Conservation (phyloP, 2,797 vertebrate species). For the Coreius guichenoti region DNA sequence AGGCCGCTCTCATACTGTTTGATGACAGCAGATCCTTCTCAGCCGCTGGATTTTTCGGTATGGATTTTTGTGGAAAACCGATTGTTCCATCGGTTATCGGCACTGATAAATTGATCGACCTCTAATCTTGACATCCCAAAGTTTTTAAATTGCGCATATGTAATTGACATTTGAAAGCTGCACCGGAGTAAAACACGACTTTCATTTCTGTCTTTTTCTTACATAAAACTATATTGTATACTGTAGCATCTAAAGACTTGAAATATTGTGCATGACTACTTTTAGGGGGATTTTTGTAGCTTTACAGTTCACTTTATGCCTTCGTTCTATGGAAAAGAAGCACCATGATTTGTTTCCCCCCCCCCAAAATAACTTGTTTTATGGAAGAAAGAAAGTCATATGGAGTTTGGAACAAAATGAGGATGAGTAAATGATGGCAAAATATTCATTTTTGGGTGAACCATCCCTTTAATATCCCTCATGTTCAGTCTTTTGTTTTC, state of each 20-base stretch:
- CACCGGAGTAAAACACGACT: not conserved
- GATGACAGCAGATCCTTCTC: too few relatives aligned
- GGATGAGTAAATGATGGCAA: not conserved
- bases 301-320: not conserved
- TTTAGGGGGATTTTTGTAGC: not conserved
- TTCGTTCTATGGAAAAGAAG: not conserved
- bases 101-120: too few relatives aligned
- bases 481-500: conserved; percentile 13
- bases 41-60: too few relatives aligned
- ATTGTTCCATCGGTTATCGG: too few relatives aligned
- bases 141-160: not conserved
- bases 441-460: not conserved
- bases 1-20: too few relatives aligned
- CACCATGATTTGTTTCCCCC: not conserved
- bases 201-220: not conserved
- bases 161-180: not conserved
- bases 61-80: too few relatives aligned
- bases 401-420: not conserved
- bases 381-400: not conserved
- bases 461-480: not conserved
- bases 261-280: not conserved
- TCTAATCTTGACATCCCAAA: not conserved
- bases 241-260: not conserved
- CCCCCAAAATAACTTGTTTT: not conserved
- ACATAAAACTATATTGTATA: not conserved